phyloP scores from a whole-genome alignment of 2,888 invertebrate species.

The Spodoptera exigua region DNA sequence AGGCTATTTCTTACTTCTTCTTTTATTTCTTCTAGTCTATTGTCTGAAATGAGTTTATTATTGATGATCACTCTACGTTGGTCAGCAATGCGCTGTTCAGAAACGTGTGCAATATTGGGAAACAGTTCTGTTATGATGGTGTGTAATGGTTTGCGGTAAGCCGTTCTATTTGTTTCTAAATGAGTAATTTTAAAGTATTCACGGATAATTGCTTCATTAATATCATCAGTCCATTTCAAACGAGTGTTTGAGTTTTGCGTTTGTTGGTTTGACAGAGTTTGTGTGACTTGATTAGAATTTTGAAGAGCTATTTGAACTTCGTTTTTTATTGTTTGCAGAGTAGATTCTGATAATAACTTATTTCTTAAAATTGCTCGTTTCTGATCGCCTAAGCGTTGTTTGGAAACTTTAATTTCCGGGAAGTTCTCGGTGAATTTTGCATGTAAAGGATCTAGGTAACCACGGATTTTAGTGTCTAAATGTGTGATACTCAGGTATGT shows the following conservation, averaged over 20 bases:
- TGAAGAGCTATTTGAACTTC: too few relatives aligned
- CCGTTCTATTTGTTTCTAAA: background rate
- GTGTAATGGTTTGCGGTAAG: background rate
- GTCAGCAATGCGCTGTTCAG: background rate
- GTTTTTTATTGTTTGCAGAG: background rate
- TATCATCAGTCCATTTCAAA: background rate
- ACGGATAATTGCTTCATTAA: background rate
- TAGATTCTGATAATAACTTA: background rate
- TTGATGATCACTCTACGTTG: background rate
- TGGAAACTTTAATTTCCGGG: background rate
- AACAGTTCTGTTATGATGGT: too few relatives aligned
- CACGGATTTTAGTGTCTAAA: background rate
- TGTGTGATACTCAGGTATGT: background rate
- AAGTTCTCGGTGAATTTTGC: background rate
- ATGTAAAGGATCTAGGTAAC: background rate
- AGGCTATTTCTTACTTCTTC: background rate
- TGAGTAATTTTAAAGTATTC: background rate
- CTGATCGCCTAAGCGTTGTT: slow-evolving; percentile 3
- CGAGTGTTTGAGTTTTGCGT: background rate
- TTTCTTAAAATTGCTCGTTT: background rate
- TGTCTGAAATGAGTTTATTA: background rate
- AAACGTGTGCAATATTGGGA: background rate
- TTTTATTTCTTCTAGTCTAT: background rate
- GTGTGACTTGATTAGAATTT: background rate
- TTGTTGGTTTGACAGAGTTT: background rate